These are phyloP conservation scores for Tridacna crocea DNA, from an alignment of 2,888 invertebrate genomes.

Conservation along the genomic window DNA sequence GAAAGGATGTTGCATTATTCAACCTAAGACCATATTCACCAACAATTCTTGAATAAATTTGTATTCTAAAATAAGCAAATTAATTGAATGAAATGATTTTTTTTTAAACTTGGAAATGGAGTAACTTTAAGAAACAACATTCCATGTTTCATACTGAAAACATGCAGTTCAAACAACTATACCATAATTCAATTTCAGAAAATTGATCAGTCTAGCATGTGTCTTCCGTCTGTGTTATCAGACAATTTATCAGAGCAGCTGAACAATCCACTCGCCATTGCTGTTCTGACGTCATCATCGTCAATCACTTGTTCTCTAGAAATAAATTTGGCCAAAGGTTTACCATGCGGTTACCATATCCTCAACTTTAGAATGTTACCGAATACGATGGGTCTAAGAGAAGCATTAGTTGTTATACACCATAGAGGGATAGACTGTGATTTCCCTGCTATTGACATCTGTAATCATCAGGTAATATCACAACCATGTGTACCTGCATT, in stretches of 20 bases:
- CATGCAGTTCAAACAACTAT: too few species aligned
- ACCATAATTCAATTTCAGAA: constrained; percentile 1
- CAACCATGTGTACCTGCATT: too few species aligned
- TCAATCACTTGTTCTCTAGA: neutral
- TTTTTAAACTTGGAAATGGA: too few species aligned
- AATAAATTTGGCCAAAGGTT: neutral
- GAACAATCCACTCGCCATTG: constrained; percentile 37
- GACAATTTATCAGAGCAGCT: constrained; percentile 13
- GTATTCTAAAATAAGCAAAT: too few species aligned
- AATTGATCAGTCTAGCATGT: neutral
- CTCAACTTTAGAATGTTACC: constrained; percentile 37
- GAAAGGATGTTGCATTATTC: too few species aligned
- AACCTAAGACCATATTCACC: too few species aligned
- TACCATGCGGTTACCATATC: constrained; percentile 41
- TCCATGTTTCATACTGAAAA: too few species aligned
- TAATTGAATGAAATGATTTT: too few species aligned
- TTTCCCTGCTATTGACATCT: neutral
- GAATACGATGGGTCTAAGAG: neutral
- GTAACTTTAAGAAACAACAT: too few species aligned
- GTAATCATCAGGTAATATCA: constrained; percentile 11
- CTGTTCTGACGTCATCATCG: neutral
- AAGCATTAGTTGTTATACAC: constrained; percentile 40
- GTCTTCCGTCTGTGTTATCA: constrained; percentile 32
- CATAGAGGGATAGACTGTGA: constrained; percentile 34
- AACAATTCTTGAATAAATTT: too few species aligned